These are phyloP conservation scores for Scomberomorus guttatus DNA, from an alignment of 2,797 vertebrate species.

Conservation along the genomic window DNA sequence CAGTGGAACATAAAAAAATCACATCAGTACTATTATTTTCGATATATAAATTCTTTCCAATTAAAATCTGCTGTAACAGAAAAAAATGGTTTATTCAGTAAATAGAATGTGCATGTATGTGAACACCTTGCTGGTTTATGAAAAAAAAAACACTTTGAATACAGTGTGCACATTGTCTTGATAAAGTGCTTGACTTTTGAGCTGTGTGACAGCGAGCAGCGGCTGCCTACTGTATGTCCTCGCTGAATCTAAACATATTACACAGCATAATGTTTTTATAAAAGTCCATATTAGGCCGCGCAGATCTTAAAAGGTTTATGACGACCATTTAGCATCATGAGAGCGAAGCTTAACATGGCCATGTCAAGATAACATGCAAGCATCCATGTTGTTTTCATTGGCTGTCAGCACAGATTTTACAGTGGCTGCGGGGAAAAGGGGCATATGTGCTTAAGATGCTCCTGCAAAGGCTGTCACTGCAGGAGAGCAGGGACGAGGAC, in stretches of 20 bases:
- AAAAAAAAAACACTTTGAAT: constrained; percentile 38
- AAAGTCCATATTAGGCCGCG: constrained; percentile 83
- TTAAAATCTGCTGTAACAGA: constrained; percentile 41
- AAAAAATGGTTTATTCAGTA: constrained; percentile 44
- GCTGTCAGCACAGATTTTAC: constrained; percentile 90
- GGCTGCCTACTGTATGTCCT: constrained; percentile 72
- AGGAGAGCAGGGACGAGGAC: constrained; percentile 76
- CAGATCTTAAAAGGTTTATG: constrained; percentile 88
- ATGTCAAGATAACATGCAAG: constrained; percentile 90
- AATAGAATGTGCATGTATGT: constrained; percentile 47
- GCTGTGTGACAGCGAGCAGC: constrained; percentile 59
- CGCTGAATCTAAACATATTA: constrained; percentile 82
- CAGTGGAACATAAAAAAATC: constrained; percentile 40
- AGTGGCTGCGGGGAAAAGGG: constrained; percentile 80
- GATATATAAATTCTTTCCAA: constrained; percentile 40
- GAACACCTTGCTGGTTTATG: constrained; percentile 63
- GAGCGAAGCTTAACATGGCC: constrained; percentile 87
- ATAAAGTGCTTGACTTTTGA: constrained; percentile 63
- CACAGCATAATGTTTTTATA: constrained; percentile 82
- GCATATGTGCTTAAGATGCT: constrained; percentile 83
- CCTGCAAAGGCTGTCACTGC: constrained; percentile 81
- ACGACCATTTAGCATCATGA: constrained; percentile 86
- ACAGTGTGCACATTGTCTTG: constrained; percentile 63
- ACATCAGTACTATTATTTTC: constrained; percentile 37
- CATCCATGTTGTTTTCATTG: constrained; percentile 88